phyloP scores from a whole-genome alignment of 2,797 vertebrate species.

The Gallinago nigripennis region DNA sequence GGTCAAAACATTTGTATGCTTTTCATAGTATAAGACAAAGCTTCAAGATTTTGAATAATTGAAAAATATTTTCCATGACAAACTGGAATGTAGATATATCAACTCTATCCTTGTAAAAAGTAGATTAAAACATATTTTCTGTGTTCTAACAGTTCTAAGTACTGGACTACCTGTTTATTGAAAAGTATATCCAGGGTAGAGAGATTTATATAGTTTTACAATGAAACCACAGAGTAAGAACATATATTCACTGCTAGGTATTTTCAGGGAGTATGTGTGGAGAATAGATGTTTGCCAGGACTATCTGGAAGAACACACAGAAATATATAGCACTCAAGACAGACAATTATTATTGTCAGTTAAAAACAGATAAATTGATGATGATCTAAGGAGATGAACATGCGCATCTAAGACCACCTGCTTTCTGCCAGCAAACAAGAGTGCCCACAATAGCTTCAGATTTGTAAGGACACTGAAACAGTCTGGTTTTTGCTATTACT shows the following conservation, averaged over 20 bases:
- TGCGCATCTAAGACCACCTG: neutral
- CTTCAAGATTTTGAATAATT: neutral
- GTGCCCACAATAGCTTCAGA: neutral
- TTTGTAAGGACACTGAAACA: neutral
- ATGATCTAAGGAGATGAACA: neutral
- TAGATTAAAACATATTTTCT: neutral
- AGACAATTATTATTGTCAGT: neutral
- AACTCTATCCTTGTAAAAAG: neutral
- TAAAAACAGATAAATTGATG: neutral
- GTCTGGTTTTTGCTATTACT: neutral
- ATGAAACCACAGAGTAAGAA: neutral
- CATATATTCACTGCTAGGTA: neutral
- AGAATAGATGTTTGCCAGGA: neutral
- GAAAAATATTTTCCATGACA: neutral
- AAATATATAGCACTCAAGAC: neutral
- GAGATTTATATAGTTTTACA: neutral
- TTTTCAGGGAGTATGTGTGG: neutral
- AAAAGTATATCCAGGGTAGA: neutral
- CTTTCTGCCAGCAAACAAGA: neutral
- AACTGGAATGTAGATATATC: neutral
- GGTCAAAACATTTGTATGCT: neutral
- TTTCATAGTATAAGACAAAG: neutral
- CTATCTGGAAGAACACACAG: neutral
- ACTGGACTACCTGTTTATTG: neutral
- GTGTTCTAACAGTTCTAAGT: neutral